These are phyloP conservation scores for Tetheella fluctuosa DNA, from an alignment of 2,888 invertebrate species.

Conservation along the genomic window DNA sequence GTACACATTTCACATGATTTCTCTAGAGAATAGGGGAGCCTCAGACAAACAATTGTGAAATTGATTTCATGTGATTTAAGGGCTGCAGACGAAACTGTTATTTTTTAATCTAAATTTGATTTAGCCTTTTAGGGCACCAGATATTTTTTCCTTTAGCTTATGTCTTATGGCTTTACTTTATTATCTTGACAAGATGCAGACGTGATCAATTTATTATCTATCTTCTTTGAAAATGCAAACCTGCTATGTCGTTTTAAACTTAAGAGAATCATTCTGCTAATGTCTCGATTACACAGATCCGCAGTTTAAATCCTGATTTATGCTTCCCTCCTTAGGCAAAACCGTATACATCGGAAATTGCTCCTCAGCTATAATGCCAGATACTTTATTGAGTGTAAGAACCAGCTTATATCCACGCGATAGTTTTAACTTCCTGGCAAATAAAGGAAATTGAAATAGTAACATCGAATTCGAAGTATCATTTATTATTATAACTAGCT, in stretches of 20 bases:
- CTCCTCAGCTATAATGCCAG: conserved; percentile 2
- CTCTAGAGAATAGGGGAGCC: conserved; percentile 9
- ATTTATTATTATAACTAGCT: too few relatives aligned
- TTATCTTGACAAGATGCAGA: background rate
- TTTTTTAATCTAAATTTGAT: background rate
- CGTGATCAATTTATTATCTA: background rate
- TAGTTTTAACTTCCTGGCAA: background rate
- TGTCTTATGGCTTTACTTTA: too few relatives aligned
- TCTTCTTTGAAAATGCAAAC: background rate
- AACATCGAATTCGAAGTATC: background rate
- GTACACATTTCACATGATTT: conserved; percentile 8
- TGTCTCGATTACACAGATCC: conserved; percentile 2
- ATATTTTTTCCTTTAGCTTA: too few relatives aligned
- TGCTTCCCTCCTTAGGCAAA: background rate
- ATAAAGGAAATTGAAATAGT: background rate
- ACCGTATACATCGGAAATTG: background rate
- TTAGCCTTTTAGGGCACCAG: background rate
- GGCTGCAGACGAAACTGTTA: background rate
- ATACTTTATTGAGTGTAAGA: background rate
- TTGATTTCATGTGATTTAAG: conserved; percentile 4
- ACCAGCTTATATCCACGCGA: background rate
- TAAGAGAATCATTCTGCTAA: background rate
- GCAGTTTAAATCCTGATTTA: conserved; percentile 7
- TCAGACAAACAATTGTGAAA: background rate
- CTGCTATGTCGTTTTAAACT: background rate